Conservation (phyloP, 2,113 vertebrate species). For the Xenus cinereus region DNA sequence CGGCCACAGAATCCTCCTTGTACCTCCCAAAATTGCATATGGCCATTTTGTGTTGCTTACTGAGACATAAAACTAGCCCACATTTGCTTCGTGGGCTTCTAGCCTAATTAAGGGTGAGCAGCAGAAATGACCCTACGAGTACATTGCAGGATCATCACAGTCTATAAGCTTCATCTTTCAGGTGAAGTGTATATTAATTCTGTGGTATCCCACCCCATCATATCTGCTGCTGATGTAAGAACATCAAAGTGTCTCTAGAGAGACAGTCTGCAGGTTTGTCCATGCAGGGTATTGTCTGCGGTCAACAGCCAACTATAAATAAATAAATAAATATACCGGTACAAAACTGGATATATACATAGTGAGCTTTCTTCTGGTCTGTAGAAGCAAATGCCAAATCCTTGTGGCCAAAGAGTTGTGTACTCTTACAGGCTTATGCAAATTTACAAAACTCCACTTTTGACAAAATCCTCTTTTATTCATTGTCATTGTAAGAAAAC, state of each 20-base stretch:
- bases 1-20: not conserved
- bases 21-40: not conserved
- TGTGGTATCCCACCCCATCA: accelerated
- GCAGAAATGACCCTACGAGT: not conserved
- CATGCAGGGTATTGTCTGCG: not conserved
- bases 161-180: not conserved
- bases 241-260: not conserved
- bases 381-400: not conserved
- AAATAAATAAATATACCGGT: not conserved
- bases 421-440: not conserved
- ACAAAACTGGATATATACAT: not conserved
- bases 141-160: not conserved
- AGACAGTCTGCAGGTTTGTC: not conserved
- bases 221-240: not conserved
- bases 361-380: not conserved
- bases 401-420: not conserved
- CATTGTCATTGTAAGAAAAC: not conserved
- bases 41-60: not conserved
- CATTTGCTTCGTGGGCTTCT: not conserved
- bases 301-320: not conserved
- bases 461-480: not conserved
- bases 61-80: not conserved
- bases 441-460: not conserved
- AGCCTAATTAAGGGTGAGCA: not conserved
- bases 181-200: not conserved